Conservation (phyloP, 2,797 vertebrate species). For the Megaceryle alcyon region DNA sequence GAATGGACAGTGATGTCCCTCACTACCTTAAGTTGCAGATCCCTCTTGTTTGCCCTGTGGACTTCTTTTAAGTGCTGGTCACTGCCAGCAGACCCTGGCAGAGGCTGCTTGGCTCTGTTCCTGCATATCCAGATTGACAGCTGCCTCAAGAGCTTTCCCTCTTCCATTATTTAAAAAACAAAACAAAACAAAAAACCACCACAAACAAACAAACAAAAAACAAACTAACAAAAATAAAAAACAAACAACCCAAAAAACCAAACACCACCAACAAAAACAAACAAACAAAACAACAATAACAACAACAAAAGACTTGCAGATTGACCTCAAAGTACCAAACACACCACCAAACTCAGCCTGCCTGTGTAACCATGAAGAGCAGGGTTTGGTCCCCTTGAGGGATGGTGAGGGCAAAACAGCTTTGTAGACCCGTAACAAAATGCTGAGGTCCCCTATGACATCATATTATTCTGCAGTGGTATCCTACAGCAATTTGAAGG, state of each 20-base stretch:
- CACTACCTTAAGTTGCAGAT: neutral
- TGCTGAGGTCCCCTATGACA: neutral
- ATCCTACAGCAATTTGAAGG: neutral
- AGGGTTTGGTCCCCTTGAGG: neutral
- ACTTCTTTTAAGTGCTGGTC: neutral
- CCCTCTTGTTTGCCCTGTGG: neutral
- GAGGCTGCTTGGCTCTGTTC: neutral
- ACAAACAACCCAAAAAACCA: too few relatives aligned
- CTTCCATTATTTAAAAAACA: neutral
- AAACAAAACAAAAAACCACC: neutral
- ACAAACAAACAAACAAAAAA: too few relatives aligned
- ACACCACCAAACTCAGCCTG: rapidly evolving
- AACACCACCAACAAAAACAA: too few relatives aligned
- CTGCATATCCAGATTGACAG: neutral
- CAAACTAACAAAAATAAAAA: too few relatives aligned
- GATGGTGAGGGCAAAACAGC: neutral
- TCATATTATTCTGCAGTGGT: rapidly evolving
- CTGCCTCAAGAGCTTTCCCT: neutral
- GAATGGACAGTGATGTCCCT: neutral
- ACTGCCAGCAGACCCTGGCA: neutral
- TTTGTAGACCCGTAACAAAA: neutral
- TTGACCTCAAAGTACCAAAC: neutral
- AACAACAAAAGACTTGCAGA: neutral
- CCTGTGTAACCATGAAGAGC: neutral
- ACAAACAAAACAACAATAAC: too few relatives aligned